phyloP scores from a whole-genome alignment of 2,797 vertebrate species.

The Pteropus rufus region DNA sequence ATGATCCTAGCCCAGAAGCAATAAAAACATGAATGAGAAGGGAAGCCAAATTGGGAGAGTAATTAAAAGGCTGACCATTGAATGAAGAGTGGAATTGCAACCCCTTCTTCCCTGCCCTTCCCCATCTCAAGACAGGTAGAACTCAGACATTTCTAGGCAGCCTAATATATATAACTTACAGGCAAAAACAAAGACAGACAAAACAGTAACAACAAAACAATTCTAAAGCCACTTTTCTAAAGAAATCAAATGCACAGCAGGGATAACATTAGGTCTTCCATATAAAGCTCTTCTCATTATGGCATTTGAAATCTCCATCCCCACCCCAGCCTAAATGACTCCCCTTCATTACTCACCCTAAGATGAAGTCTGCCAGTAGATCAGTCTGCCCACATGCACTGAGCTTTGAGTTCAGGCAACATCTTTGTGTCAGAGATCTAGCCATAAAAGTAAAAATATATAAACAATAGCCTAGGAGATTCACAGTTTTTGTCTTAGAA shows the following conservation, averaged over 20 bases:
- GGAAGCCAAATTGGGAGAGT: not conserved
- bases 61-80: not conserved
- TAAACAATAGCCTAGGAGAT: not conserved
- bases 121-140: not conserved
- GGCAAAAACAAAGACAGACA: not conserved
- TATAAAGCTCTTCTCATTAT: not conserved
- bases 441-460: slow-evolving; percentile 3
- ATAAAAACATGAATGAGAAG: not conserved
- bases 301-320: not conserved
- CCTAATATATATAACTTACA: not conserved
- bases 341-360: too few species aligned
- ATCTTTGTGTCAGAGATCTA: not conserved
- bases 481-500: not conserved
- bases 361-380: not conserved
- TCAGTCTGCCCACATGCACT: not conserved
- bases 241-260: not conserved
- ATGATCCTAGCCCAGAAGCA: not conserved
- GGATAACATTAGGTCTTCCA: not conserved
- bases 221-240: not conserved
- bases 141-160: not conserved
- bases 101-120: not conserved
- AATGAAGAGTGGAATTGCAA: not conserved
- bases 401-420: not conserved
- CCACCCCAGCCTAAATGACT: not conserved
- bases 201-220: not conserved